phyloP scores from a whole-genome alignment of 2,113 vertebrate species.

The Malaclemys terrapin region DNA sequence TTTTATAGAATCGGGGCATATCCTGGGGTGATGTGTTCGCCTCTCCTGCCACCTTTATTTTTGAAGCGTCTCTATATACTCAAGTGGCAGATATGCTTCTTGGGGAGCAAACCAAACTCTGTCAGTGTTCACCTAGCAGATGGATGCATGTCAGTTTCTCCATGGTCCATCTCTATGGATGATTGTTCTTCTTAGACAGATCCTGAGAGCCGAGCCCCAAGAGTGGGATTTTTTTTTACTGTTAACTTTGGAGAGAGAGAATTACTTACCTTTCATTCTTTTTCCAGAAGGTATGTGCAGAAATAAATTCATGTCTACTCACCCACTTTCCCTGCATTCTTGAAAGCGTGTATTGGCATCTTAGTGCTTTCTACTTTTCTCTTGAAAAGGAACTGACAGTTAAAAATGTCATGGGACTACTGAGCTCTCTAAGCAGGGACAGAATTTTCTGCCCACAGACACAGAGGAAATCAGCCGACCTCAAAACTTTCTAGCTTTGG shows the following conservation, averaged over 20 bases:
- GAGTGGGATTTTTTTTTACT: neutral
- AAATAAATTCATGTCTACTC: neutral
- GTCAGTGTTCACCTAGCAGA: neutral
- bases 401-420: neutral
- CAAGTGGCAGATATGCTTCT: neutral
- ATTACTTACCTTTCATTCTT: neutral
- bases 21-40: neutral
- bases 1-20: neutral
- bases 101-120: neutral
- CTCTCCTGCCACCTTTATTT: neutral
- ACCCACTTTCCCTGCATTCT: neutral
- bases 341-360: neutral
- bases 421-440: neutral
- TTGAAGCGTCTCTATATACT: neutral
- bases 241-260: neutral
- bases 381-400: neutral
- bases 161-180: fast-evolving
- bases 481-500: neutral
- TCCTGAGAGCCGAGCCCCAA: neutral
- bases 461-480: neutral
- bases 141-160: neutral
- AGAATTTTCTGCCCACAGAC: neutral
- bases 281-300: neutral
- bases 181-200: neutral
- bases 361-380: neutral